Base-by-base conservation (phyloP, 2,888 invertebrate species). In the Steromphala cineraria region DNA sequence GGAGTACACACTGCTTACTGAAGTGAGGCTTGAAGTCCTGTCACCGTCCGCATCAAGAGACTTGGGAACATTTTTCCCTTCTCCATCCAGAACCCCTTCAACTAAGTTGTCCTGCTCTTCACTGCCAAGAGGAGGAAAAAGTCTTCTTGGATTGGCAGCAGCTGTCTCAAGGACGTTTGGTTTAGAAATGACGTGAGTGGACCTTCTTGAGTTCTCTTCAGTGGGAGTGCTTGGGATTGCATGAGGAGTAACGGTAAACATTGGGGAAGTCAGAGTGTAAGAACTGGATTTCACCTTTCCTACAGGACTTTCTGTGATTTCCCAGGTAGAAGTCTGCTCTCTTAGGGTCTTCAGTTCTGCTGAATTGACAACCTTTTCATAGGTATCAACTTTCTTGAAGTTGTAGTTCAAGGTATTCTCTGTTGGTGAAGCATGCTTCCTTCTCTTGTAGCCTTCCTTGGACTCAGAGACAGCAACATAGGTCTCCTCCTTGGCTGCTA, bases 161-260 rank as follows among this genome's bases (percentile, higher is more conserved):
- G 53, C n/a, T 1, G 71, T 56, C 15, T 79, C 76, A n/a, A 83
- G 46, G 40, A 82, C 62, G 55, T 79, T 82, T 19, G 85, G 85
- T 21, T 84, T 82, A 17, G 55, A 67, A 17, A 90, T 83, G 17
- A 89, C 81, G 79, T 90, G 90, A 0, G 91, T 91, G 36, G 91
- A 91, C 53, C 89, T 82, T 10, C 89, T 82, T 8, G 87, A 88
- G 19, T 82, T 75, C 21, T 89, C 84, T 13, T 87, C 85, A 46
- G 86, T 82, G 55, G 89, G 90, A 79, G 86, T 88, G 56, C 82
- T 84, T 24, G 90, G 91, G 5, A 91, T 85, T 24, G 83, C 79
- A 56, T 82, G 67, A 67, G 88, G 88, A 8, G 89, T 87, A 3
- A 53, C 75, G 19, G 46, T 24, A 24, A 80, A 75, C 55, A 52